phyloP scores from a whole-genome alignment of 2,113 vertebrate genomes.

The Paratilapia polleni region DNA sequence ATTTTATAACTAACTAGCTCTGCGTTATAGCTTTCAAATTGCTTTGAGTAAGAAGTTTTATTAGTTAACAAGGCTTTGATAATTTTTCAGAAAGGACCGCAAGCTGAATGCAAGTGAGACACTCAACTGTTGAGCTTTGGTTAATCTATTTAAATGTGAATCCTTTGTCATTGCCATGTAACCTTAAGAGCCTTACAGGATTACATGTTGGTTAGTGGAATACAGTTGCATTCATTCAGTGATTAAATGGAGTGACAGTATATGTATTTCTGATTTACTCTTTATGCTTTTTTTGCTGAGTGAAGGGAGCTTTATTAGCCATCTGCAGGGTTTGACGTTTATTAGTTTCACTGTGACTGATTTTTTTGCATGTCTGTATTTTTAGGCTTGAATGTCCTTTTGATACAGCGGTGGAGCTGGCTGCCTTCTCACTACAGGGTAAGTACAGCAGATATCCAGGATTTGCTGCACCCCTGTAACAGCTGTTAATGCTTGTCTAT shows the following conservation, averaged over 20 bases:
- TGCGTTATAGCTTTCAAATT: neutral
- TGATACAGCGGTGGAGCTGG: conserved; percentile 91
- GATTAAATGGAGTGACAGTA: neutral
- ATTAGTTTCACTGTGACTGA: neutral
- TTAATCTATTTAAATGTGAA: neutral
- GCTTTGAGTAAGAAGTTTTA: neutral
- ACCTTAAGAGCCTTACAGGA: neutral
- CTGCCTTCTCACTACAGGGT: conserved; percentile 95
- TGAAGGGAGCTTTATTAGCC: neutral
- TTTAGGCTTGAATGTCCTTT: conserved; percentile 94
- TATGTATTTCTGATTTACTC: neutral
- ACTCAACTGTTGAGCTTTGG: neutral
- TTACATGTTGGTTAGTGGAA: conserved; percentile 5
- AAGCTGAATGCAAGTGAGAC: neutral
- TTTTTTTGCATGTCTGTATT: neutral
- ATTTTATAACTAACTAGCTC: neutral
- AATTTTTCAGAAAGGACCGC: neutral
- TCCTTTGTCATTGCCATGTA: neutral
- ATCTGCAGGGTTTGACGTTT: neutral
- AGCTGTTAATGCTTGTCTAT: too few species aligned
- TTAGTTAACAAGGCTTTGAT: neutral
- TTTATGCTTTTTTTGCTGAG: neutral
- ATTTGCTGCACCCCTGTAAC: too few species aligned
- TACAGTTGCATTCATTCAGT: neutral
- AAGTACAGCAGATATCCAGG: conserved; percentile 50